A percentile compares a stretch with the other conserved stretches of the same genome.
phyloP scores from a whole-genome alignment of 2,113 vertebrate genomes.

The Brevimyrus niger region DNA sequence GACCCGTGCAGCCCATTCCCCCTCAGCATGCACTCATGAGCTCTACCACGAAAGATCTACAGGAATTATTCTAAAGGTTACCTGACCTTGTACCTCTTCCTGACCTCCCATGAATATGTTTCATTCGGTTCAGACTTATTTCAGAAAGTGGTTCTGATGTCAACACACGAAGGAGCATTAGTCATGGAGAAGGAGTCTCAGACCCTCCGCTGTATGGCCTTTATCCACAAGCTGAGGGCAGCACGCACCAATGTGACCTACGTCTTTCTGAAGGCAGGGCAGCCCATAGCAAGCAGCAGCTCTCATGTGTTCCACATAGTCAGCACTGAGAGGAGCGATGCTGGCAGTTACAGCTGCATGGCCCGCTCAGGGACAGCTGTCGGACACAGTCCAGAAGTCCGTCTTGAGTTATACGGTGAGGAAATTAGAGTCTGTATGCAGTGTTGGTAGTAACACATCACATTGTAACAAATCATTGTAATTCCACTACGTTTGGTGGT shows the following conservation, averaged over 20 bases:
- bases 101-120: not conserved
- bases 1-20: slow-evolving; percentile 21
- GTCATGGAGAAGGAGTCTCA: slow-evolving; percentile 12
- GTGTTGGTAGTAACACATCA: not conserved
- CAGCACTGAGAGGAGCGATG: not conserved
- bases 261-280: not conserved
- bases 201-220: not conserved
- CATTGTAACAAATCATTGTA: not conserved
- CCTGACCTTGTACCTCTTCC: not conserved
- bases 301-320: not conserved
- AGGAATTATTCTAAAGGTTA: not conserved
- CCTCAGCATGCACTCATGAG: not conserved
- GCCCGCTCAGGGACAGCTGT: not conserved
- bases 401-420: not conserved
- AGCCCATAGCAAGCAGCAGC: not conserved
- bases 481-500: not conserved
- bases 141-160: not conserved
- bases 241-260: not conserved
- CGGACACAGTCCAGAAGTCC: not conserved
- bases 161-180: not conserved
- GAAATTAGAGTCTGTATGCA: not conserved
- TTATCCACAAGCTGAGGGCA: not conserved
- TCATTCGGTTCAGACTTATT: not conserved
- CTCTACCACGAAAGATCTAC: not conserved
- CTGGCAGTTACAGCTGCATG: not conserved